Evolutionary conservation across 92 coral and sea anemone genomes (phyloP), one percentile per base, ranked within the genome.

Genomic region (Zoanthus sansibaricus): DNA sequence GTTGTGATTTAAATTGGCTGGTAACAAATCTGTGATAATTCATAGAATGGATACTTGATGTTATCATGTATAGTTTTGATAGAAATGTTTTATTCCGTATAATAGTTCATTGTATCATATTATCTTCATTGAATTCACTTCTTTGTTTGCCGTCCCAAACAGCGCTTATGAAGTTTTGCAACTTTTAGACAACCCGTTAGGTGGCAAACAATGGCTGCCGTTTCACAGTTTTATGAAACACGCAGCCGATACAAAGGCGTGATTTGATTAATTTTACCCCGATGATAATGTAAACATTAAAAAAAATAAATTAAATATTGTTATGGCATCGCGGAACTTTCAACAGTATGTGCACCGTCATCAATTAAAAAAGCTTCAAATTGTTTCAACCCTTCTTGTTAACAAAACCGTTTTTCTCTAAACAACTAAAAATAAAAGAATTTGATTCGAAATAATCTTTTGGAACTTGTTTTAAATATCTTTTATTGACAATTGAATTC

Each of bases 181-280:
- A 9, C 75, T 80, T 52, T 37, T 14, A 37, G 59, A 67, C 44
- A 80, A 80, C 85, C 85, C 75, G 85, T 74, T 42, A 46, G 58
- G 61, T 16, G 32, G 0, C 58, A 80, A 79, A 80, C 85, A 80
- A 80, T 58, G 45, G 30, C 58, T 45, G 16, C 20, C 44, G 61
- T 80, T 80, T 80, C 85, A 64, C 85, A 64, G 85, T 47, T 45
- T 72, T 45, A 58, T 67, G 85, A 80, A 64, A 80, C 73, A 30
- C 74, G 74, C 46, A 80, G 61, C 45, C 1, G 74, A 66, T 80
- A 33, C 20, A 80, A 80, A 66, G 85, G 58, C 85, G 75, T 80
- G 16, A 67, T 72, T 80, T 80, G 61, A 80, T 80, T 80, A 80
- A 66, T 66, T 80, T 80, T 66, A 62, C 67, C 85, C 85, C 73